Conservation (phyloP, 23 tunicate genomes). For the Ciona savignyi region DNA sequence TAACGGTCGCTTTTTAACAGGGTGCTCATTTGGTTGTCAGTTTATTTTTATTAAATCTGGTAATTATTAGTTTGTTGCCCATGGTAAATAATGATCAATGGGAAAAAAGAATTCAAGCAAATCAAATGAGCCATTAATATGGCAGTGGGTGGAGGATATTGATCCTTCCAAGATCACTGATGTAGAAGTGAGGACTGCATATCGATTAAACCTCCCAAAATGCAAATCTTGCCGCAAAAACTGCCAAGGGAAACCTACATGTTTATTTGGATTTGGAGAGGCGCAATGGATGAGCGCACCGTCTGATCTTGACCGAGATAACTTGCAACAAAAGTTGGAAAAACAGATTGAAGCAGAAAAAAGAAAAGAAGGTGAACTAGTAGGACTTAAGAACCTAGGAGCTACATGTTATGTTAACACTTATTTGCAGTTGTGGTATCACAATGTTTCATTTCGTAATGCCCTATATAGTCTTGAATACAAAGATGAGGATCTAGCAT, state of each 20-base stretch:
- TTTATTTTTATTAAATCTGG: no score
- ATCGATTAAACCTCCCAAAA: constrained; percentile 25
- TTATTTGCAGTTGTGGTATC: constrained; percentile 85
- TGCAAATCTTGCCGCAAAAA: constrained; percentile 61
- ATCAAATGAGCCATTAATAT: no score
- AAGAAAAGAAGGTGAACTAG: constrained; percentile 46
- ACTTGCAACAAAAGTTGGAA: constrained; percentile 14
- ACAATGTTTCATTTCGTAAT: constrained; percentile 60
- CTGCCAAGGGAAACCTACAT: constrained; percentile 57
- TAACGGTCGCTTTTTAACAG: no score
- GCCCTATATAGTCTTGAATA: constrained; percentile 54
- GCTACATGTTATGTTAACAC: constrained; percentile 93
- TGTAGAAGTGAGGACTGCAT: no score
- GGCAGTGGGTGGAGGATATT: no score
- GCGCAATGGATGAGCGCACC: constrained; percentile 27
- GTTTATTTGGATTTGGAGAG: constrained; percentile 69
- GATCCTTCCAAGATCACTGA: no score
- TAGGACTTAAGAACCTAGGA: constrained; percentile 72
- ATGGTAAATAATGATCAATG: no score
- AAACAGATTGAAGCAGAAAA: constrained; percentile 21
- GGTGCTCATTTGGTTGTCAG: no score
- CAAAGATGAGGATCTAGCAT: neutral
- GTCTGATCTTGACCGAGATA: neutral
- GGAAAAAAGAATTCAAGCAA: no score
- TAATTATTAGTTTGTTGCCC: no score